Evolutionary conservation across 2,797 vertebrate genomes (phyloP).

Genomic region (Choloepus didactylus): DNA sequence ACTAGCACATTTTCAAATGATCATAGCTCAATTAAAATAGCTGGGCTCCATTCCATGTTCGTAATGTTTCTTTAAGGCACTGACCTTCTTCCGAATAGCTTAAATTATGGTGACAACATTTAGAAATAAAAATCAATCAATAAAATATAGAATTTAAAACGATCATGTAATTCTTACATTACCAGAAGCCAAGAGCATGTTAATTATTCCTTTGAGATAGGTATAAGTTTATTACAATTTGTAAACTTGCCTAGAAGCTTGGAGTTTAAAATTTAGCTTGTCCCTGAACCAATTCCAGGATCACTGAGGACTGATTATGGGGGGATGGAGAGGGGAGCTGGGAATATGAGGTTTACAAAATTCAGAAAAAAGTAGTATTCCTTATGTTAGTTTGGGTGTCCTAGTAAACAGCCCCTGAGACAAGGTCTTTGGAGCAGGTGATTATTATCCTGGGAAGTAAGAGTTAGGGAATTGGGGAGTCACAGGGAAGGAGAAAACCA

Average conservation of each 20-base stretch:
- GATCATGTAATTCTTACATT: conserved; percentile 40
- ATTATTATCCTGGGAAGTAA: background rate
- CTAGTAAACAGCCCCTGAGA: background rate
- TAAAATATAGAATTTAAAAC: conserved; percentile 42
- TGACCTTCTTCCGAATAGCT: conserved; percentile 13
- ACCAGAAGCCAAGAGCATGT: conserved; percentile 25
- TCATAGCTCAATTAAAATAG: conserved; percentile 37
- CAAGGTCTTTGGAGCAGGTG: background rate
- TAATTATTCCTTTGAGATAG: conserved; percentile 61
- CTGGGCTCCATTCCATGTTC: background rate
- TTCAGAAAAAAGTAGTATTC: background rate
- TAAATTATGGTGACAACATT: conserved; percentile 29
- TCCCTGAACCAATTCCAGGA: conserved; percentile 3
- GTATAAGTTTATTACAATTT: conserved; percentile 22
- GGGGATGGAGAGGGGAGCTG: accelerated
- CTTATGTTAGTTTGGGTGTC: background rate
- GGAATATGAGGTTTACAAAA: background rate
- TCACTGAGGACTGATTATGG: background rate
- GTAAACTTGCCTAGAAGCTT: conserved; percentile 16
- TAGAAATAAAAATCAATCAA: conserved; percentile 58
- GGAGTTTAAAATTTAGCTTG: conserved; percentile 6
- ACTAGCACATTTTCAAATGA: conserved; percentile 47
- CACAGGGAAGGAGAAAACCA: background rate
- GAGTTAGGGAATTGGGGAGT: background rate
- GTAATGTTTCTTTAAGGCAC: conserved; percentile 5